Evolutionary conservation across 2,113 vertebrate species (phyloP), one percentile per base, ranked within the genome.

Genomic region (Calyptomena viridis): DNA sequence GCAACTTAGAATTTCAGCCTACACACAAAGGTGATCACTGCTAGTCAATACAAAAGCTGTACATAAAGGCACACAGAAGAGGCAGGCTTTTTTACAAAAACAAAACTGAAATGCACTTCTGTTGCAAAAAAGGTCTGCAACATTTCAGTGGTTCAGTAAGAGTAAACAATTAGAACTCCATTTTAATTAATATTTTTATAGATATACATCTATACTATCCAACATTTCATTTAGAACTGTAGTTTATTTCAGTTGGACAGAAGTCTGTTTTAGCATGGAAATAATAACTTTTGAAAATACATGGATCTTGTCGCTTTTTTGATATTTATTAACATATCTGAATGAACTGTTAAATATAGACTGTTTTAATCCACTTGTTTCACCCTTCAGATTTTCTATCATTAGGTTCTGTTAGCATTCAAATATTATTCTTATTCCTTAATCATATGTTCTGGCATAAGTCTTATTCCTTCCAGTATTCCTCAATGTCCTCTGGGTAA

Each of bases 401-500:
- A 53, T 50, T 40, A 64, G 44, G 49, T 89, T 81, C 49, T 90
- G 35, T 63, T 58, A 89, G 39, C 58, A 81, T 86, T 91, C 90
- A 83, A 58, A 84, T 60, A 92, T 77, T 93, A 74, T 63, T 79
- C 73, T 77, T 87, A 52, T 86, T 95, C 74, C 47, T 93, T 84
- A 89, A 92, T 89, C 90, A 93, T 89, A 85, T 85, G 90, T 84
- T 75, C 93, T 92, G 77, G 69, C 67, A 85, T 49, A 66, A 90
- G 72, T 15, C 30, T 92, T 35, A 46, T 58, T 96, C 89, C 73
- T 90, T 94, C 60, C 89, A 87, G 83, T 84, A 93, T 84, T 93
- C 88, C 85, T 95, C 83, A 79, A 2, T 23, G 82, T 77, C 78
- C 95, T 73, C 95, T 62, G 94, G 96, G 95, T 97, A 58, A 90